These are phyloP conservation scores for Fistularia tabacaria DNA, from an alignment of 2,797 vertebrate genomes.

Conservation along the genomic window DNA sequence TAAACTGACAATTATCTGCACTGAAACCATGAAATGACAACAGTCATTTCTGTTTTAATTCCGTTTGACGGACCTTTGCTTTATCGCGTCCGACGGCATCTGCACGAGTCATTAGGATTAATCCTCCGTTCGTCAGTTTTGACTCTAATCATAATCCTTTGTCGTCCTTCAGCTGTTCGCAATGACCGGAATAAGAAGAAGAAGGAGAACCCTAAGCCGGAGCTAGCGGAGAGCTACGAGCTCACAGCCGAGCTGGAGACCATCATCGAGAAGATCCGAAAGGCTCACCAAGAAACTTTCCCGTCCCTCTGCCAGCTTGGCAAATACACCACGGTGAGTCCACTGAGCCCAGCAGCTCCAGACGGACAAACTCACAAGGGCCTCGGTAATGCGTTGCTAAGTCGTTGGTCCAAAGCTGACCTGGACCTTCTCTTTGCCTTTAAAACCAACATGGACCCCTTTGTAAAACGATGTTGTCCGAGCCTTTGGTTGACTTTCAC, in stretches of 20 bases:
- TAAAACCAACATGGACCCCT: no score
- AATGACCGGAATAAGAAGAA: slow-evolving; percentile 98
- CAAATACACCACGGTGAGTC: slow-evolving; percentile 94
- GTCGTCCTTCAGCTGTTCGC: slow-evolving; percentile 82
- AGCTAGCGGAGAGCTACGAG: slow-evolving; percentile 88
- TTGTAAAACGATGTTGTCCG: no score
- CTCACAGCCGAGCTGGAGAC: slow-evolving; percentile 90
- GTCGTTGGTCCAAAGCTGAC: slow-evolving; percentile 4
- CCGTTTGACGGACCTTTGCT: background rate
- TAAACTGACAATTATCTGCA: no score
- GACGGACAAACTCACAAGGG: background rate
- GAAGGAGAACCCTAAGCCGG: slow-evolving; percentile 88
- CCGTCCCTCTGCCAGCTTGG: slow-evolving; percentile 97
- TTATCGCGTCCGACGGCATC: slow-evolving; percentile 1
- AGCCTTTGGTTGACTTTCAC: no score
- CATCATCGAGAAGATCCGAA: slow-evolving; percentile 94
- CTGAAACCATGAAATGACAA: no score
- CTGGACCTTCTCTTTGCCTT: no score
- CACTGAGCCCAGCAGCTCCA: background rate
- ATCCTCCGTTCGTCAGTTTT: slow-evolving; percentile 5
- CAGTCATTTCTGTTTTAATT: background rate
- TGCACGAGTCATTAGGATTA: slow-evolving; percentile 1
- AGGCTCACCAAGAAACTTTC: slow-evolving; percentile 97
- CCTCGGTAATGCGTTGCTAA: background rate
- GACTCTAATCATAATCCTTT: slow-evolving; percentile 33